Base-by-base conservation (phyloP, 1,140 invertebrate genomes). In the Manduca sexta region DNA sequence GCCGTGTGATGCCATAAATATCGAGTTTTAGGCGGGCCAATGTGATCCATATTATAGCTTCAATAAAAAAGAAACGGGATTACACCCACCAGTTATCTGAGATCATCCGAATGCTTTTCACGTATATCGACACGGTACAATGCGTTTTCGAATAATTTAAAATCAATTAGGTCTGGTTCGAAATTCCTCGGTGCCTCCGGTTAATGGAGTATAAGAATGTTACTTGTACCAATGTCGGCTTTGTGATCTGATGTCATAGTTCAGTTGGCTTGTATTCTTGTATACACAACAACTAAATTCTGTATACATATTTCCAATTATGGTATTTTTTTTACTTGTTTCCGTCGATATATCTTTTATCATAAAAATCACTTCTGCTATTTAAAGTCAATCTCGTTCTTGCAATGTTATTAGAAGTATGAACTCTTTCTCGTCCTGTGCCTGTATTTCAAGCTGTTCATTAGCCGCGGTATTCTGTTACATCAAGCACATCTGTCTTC, bases 71-170 rank as follows among this genome's bases (percentile, higher is more conserved):
- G 30, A 18, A 21, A 33, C 16, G 30, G 12, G 43, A 34, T 45
- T 45, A 45, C 33, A 45, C 43, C 33, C 43, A 45, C 29, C 42
- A 29, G 43, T n/a, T 34, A 34, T 45, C 43, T n/a, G 16, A n/a
- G 31, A 21, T 35, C 43, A 45, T 45, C 31, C 16, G 43, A 45
- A 45, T 34, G 31, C 43, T 35, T 34, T 35, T 7, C 43, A 45
- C 43, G 31, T 35, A n/a, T 14, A 35, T 35, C 13, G 26, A 8
- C 21, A 6, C 12, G 13, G 26, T 35, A 45, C 43, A 34, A 45
- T 45, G 26, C 14, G 43, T 45, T 45, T 35, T 45, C 15, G 31
- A 18, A 45, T 45, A 45, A 45, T 35, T 45, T 45, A 34, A 35
- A 45, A 45, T 45, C 43, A 45, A 45, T 45, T 45, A 45, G 30